Conservation (phyloP, 2,797 vertebrate genomes). For the Micromesistius poutassou region DNA sequence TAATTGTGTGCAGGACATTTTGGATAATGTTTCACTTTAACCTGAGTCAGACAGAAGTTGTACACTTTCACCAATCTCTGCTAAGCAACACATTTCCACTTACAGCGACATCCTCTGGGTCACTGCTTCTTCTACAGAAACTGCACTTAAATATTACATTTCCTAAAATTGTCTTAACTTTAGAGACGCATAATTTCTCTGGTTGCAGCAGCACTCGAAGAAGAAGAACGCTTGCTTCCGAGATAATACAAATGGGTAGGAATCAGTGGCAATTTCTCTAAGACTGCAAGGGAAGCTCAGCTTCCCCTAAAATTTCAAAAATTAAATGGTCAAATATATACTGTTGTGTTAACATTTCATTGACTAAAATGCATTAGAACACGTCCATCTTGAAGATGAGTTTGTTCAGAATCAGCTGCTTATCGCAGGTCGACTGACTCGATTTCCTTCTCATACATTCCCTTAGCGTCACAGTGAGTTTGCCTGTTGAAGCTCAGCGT, state of each 20-base stretch:
- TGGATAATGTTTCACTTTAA: not conserved
- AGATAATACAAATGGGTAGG: not conserved
- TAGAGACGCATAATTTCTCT: conserved; percentile 23
- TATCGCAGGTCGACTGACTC: too few relatives aligned
- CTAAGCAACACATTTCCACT: conserved; percentile 28
- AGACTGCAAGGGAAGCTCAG: too few relatives aligned
- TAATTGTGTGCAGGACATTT: not conserved
- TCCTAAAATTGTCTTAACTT: conserved; percentile 52
- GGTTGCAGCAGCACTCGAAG: conserved; percentile 14
- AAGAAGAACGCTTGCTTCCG: not conserved
- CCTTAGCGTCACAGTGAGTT: too few relatives aligned
- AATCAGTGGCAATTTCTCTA: not conserved
- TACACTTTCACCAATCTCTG: conserved; percentile 16
- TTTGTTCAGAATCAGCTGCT: too few relatives aligned
- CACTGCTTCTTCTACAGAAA: conserved; percentile 19
- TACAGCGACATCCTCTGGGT: conserved; percentile 24
- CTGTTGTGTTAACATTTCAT: too few relatives aligned
- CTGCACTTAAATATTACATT: conserved; percentile 50
- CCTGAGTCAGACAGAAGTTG: not conserved
- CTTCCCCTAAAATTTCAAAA: too few relatives aligned
- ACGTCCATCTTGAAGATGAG: too few relatives aligned
- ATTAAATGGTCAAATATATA: too few relatives aligned
- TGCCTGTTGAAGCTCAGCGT: too few relatives aligned
- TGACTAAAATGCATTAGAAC: too few relatives aligned
- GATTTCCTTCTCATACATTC: too few relatives aligned